phyloP scores from a whole-genome alignment of 1,140 invertebrate genomes.

The Drosophila willistoni region DNA sequence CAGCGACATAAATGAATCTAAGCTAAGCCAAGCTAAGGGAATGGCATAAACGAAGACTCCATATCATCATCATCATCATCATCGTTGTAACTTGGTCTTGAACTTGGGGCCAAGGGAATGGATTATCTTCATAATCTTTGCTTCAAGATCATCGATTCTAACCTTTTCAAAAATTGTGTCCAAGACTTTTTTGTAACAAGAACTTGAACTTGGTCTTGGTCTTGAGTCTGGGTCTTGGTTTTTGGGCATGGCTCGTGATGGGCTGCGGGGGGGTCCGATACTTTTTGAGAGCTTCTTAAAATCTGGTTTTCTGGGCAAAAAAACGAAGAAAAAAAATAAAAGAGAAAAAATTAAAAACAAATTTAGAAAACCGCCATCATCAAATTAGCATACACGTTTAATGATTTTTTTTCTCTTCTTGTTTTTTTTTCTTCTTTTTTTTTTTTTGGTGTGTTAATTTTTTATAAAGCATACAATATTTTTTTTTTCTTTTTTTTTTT shows the following conservation, averaged over 20 bases:
- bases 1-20: background rate
- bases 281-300: constrained; percentile 37
- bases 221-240: background rate
- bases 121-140: background rate
- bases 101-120: constrained; percentile 3
- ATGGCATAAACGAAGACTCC: background rate
- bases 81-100: background rate
- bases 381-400: constrained; percentile 81
- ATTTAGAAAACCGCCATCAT: constrained; percentile 77
- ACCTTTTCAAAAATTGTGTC: background rate
- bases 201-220: constrained; percentile 19
- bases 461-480: constrained; percentile 72
- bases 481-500: constrained; percentile 22
- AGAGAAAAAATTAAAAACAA: constrained; percentile 32
- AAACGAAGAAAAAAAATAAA: constrained; percentile 31
- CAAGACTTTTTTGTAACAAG: constrained; percentile 23
- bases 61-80: background rate
- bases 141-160: constrained; percentile 10
- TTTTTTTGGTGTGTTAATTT: constrained; percentile 58
- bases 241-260: constrained; percentile 1
- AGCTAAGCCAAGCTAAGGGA: background rate
- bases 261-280: background rate
- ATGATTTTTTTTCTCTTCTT: constrained; percentile 62
- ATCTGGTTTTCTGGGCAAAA: constrained; percentile 63
- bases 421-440: constrained; percentile 9